phyloP scores from a whole-genome alignment of 2,888 invertebrate genomes.

The Sympetrum striolatum region DNA sequence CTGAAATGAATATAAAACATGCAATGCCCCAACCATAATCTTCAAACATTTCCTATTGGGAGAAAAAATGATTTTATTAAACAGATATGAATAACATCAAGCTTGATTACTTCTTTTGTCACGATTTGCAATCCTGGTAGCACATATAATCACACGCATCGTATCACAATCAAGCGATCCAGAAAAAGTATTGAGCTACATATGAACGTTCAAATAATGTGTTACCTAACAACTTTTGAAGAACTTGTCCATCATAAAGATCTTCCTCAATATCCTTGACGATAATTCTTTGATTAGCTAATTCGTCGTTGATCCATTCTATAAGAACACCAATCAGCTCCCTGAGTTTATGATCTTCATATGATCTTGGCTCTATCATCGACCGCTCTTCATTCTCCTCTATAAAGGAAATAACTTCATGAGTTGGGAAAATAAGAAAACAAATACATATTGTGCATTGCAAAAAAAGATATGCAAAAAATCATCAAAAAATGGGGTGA shows the following conservation, averaged over 20 bases:
- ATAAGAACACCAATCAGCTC: constrained; percentile 86
- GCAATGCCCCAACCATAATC: too few relatives aligned
- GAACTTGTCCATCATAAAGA: constrained; percentile 94
- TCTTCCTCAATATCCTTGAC: constrained; percentile 97
- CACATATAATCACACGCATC: too few relatives aligned
- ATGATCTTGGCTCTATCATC: constrained; percentile 89
- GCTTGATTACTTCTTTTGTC: too few relatives aligned
- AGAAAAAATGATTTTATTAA: too few relatives aligned
- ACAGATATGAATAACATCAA: too few relatives aligned
- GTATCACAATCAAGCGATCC: not conserved
- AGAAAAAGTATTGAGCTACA: not conserved
- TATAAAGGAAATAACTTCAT: constrained; percentile 56
- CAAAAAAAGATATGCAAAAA: not conserved
- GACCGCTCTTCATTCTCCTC: constrained; percentile 97
- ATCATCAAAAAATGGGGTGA: not conserved
- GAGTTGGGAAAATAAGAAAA: not conserved
- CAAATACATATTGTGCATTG: too few relatives aligned
- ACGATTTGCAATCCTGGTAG: too few relatives aligned
- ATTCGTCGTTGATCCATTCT: constrained; percentile 98
- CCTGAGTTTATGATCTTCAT: constrained; percentile 84
- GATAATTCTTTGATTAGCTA: constrained; percentile 94
- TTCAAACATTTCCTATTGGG: too few relatives aligned
- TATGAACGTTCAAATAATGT: not conserved
- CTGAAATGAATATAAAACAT: too few relatives aligned
- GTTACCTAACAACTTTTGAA: constrained; percentile 71